Base-by-base conservation (phyloP, 2,797 vertebrate species). In the Vespertilio murinus region DNA sequence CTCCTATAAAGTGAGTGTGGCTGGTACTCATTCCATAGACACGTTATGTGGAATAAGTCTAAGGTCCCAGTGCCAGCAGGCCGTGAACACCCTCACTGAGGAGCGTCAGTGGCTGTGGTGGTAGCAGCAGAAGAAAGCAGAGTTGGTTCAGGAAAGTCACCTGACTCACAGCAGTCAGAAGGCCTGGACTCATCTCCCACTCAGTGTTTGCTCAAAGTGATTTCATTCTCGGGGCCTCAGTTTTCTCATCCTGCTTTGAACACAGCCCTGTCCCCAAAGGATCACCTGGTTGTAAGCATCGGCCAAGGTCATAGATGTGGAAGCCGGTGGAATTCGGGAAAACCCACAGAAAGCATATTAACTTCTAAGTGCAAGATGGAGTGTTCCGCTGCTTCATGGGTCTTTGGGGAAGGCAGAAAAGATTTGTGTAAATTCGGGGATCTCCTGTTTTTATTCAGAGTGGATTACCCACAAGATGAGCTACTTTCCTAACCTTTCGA, bases 391-490 rank as follows among this genome's bases (percentile, higher is more conserved):
- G 5, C 22, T 78, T 96, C 74, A 18, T 70, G 54, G 54, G 42
- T 61, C 70, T 64, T 91, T 84, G 40, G 30, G 33, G 77, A 97
- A 92, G 70, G 49, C 35, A 74, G n/a, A 69, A 87, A 56, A 47
- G 14, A 47, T 45, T 71, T 91, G 65, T 59, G 38, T 87, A 69
- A 87, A 81, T 70, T 47, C 28, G 35, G 12, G 12, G 84, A 30
- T 78, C 94, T 96, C 17, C 35, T 88, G 65, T 49, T 91, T 82
- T 81, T 61, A 83, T 92, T 85, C 75, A 71, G 71, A 92, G 30
- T 93, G 64, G 30, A 65, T 83, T 47, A 69, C 14, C 18, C 22
- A 47, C 25, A 35, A n/a, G 38, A 25, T 64, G 28, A 87, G 30
- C 71, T 84, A 40, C 40, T 74, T 87, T 88, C 52, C 40, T 79